A percentile compares a stretch with the other conserved stretches of the same genome.
Conservation (phyloP, 2,113 vertebrate genomes). For the Daphoenositta chrysoptera region DNA sequence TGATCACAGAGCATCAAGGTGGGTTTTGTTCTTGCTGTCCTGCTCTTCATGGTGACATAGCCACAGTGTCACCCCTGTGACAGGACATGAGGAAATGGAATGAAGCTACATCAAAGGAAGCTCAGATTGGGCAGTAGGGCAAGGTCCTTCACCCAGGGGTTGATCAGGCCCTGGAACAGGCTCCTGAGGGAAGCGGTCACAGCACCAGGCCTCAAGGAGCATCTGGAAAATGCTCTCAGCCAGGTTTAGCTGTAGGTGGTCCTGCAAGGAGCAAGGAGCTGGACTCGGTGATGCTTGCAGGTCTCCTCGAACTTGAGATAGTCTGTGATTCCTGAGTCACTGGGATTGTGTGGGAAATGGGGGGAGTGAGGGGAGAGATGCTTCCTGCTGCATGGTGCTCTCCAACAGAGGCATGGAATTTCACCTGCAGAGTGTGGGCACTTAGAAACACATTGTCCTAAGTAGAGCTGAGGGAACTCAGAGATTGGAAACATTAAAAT, state of each 20-base stretch:
- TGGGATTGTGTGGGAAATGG: neutral
- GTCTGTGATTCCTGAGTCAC: neutral
- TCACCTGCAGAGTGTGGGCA: neutral
- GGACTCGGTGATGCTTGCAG: neutral
- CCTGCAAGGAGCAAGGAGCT: fast-evolving
- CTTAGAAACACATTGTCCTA: neutral
- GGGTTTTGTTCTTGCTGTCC: neutral
- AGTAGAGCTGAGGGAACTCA: conserved; percentile 18
- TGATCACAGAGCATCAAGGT: neutral
- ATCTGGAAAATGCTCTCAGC: fast-evolving
- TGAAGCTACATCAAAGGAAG: neutral
- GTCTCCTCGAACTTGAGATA: neutral
- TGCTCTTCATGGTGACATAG: neutral
- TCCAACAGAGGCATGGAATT: neutral
- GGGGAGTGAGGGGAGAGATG: neutral
- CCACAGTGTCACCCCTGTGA: neutral
- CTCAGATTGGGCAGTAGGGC: neutral
- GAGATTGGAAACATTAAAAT: conserved; percentile 52
- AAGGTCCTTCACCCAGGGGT: neutral
- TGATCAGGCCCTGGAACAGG: neutral
- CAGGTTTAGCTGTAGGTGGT: neutral
- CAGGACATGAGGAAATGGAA: neutral
- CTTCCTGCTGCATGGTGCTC: neutral
- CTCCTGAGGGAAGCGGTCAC: neutral
- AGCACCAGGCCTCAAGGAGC: neutral